Base-by-base conservation (phyloP, 2,888 invertebrate genomes). In the Gibbula magus region DNA sequence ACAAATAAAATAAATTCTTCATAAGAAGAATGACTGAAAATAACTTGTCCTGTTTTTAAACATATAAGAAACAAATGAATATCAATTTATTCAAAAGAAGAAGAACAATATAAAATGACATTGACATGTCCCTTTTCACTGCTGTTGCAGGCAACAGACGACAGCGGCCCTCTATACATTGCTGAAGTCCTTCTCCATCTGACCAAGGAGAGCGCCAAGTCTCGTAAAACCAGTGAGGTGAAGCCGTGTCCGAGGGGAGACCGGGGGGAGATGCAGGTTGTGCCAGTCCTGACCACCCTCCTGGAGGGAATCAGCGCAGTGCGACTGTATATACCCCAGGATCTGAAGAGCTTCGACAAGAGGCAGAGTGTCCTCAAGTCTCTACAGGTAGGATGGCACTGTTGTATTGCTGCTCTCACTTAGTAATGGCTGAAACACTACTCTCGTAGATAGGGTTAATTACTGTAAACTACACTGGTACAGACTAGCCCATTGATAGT, bases 311-410 rank as follows among this genome's bases (percentile, higher is more conserved):
- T 99, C 73, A 98, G 98, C 88, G 97, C 98, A 0, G 95, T 99
- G 0, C 95, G 99, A 39, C 94, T 99, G 0, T 97, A 97, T 93
- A 96, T 97, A 91, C 98, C 99, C 0, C 96, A 96, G 87, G 98
- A 99, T 93, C 94, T 99, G 70, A 94, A 97, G 79, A 96, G 97
- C 5, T 93, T 95, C 0, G 98, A 98, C 89, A 97, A 96, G 88
- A 94, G 98, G 75, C 96, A 96, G 90, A 96, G 96, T 16, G 97
- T 99, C 0, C 94, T 96, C 45, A 91, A 91, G 83, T 92, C 92
- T 66, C 84, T 92, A 78, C 91, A 91, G 90, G 92, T 92, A 76
- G 4, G 67, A 3, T 25, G 35, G 1, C 2, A n/a, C n/a, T 73
- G 2, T 73, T n/a, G n/a, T n/a, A n/a, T n/a, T n/a, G n/a, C n/a